Base-by-base conservation (phyloP, 2,797 vertebrate species). In the Hozukius guyotensis region DNA sequence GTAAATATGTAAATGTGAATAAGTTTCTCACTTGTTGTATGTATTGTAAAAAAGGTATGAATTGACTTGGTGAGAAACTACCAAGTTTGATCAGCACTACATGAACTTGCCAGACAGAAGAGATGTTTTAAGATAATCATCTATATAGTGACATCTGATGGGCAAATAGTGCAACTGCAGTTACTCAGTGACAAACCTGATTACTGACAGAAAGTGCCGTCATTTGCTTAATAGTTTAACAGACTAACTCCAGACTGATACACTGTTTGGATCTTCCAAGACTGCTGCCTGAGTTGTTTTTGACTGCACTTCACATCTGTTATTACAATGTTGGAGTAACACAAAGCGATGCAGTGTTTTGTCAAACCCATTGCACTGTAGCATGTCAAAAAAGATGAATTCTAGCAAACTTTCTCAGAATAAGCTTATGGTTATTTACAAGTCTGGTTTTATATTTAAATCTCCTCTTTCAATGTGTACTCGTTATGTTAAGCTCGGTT, bases 121-220 rank as follows among this genome's bases (percentile, higher is more conserved):
- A 64, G 36, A 46, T 61, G 18, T 32, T 46, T 72, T 31, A 36
- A 59, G 56, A 89, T 88, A 76, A 82, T 77, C 72, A 67, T 86
- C 71, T 86, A 86, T 84, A 86, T 84, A 93, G 89, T 90, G 94
- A 93, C 94, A 94, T 66, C 92, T 82, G 52, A 87, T 94, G 94
- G 92, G 18, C 72, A 85, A 89, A 88, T 9, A 13, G 42, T 86
- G 89, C 11, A 92, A 94, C 87, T 94, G 82, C 92, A 94, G 64
- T 18, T 67, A 36, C 1, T 61, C 12, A 3, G 42, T 72, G 31
- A 57, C 14, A 52, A 69, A 4, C 10, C n/a, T n/a, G 13, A 57
- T 59, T 3, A 36, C 14, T 46, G n/a, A 32, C 11, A 68, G 14
- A 29, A 16, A 2, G 4, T 12, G 20, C 7, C 8, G 11, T 18